Conservation (phyloP, 2,888 invertebrate genomes). For the Epistrophella euchroma region DNA sequence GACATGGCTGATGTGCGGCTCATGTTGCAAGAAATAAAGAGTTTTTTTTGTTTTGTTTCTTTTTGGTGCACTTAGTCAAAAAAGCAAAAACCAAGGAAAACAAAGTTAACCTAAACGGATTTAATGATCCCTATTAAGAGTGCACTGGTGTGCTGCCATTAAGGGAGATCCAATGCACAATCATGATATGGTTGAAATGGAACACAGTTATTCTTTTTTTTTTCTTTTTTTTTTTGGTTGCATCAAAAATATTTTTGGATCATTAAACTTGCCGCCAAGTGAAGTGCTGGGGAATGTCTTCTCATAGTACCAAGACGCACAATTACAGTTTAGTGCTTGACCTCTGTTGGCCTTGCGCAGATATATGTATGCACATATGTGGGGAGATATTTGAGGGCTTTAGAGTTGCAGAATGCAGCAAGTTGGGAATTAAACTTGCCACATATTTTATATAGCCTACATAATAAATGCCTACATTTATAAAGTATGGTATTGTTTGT, state of each 20-base stretch:
- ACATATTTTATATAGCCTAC: no score
- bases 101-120: slow-evolving; percentile 31
- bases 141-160: slow-evolving; percentile 52
- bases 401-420: neutral
- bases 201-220: neutral
- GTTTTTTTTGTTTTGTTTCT: neutral
- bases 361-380: neutral
- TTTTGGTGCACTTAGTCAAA: slow-evolving; percentile 37
- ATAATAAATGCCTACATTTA: neutral
- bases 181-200: slow-evolving; percentile 24
- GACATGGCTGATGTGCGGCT: neutral
- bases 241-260: slow-evolving; percentile 47
- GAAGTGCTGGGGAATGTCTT: slow-evolving; percentile 10
- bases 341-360: slow-evolving; percentile 54
- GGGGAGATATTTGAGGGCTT: slow-evolving; percentile 24
- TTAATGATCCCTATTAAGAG: slow-evolving; percentile 60
- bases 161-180: slow-evolving; percentile 56
- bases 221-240: slow-evolving; percentile 15
- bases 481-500: neutral
- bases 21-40: neutral
- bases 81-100: neutral
- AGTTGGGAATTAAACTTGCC: slow-evolving; percentile 18
- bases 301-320: slow-evolving; percentile 43
- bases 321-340: slow-evolving; percentile 40
- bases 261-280: slow-evolving; percentile 42